Evolutionary conservation across 2,113 vertebrate genomes (phyloP), one percentile per base, ranked within the genome.

Genomic region (Psophia crepitans): DNA sequence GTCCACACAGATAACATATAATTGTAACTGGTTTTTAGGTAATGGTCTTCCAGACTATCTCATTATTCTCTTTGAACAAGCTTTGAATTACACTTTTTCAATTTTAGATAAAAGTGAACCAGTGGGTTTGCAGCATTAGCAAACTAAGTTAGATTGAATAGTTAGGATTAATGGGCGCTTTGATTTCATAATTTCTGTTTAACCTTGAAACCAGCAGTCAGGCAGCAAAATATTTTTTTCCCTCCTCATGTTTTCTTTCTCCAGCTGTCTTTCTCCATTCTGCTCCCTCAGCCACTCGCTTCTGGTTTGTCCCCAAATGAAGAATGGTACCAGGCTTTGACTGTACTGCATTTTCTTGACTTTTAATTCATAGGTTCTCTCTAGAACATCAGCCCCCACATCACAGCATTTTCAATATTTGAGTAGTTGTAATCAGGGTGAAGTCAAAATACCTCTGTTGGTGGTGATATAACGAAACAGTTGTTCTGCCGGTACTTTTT

Each of bases 31-130:
- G n/a, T 30, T 90, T 96, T 84, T 75, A 88, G 90, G 79, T 93
- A 94, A 93, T 93, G 90, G 90, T 86, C 83, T 95, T 89, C 46
- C 68, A 89, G 85, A 69, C 79, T 93, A 86, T 88, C 90, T 96
- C 85, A 87, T 95, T 94, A 93, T 89, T 95, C 88, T 60, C 79
- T 97, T 96, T 93, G 85, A 95, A 81, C 79, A 86, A 85, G 76
- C 71, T 96, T 96, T 93, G 96, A 96, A 93, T 94, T 90, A 94
- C 17, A 0, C 33, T 81, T 94, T 87, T 83, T 86, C 84, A 88
- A 26, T 92, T 96, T 92, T 60, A 95, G 92, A 88, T 97, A 92
- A 97, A 93, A 90, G 68, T 46, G 58, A 88, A 77, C 58, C 66
- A 70, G 28, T 58, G 49, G 66, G 32, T 86, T 90, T 92, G 60